Conservation (phyloP, 2,797 vertebrate genomes). For the Tarsius wallacei region DNA sequence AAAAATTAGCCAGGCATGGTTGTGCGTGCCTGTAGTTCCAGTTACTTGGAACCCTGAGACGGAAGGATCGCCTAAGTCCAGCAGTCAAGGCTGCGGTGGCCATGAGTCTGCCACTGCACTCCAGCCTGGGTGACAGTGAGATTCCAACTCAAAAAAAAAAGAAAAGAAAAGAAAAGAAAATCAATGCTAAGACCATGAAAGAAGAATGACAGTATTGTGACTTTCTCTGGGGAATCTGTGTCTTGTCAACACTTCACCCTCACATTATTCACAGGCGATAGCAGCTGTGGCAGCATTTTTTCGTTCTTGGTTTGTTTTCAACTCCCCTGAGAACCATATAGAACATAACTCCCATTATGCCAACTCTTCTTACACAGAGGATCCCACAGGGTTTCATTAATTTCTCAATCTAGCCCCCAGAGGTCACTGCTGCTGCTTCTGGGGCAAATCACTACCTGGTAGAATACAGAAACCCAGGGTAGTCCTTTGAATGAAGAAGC, state of each 20-base stretch:
- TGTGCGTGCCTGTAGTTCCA: too few relatives aligned
- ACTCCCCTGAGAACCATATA: slow-evolving; percentile 43
- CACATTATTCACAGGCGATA: slow-evolving; percentile 40
- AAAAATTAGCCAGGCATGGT: too few relatives aligned
- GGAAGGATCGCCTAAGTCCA: too few relatives aligned
- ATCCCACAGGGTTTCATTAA: slow-evolving; percentile 65
- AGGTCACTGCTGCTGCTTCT: slow-evolving; percentile 41
- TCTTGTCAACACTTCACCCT: slow-evolving; percentile 35
- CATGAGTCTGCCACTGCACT: too few relatives aligned
- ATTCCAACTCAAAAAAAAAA: too few relatives aligned
- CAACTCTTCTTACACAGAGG: slow-evolving; percentile 53
- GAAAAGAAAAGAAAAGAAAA: slow-evolving; percentile 45
- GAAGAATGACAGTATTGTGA: neutral
- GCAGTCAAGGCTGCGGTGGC: too few relatives aligned
- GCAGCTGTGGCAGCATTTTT: slow-evolving; percentile 67
- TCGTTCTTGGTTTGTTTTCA: slow-evolving; percentile 65
- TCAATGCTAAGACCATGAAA: slow-evolving; percentile 22
- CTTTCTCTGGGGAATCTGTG: slow-evolving; percentile 26
- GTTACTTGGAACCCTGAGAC: too few relatives aligned
- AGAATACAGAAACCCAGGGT: neutral
- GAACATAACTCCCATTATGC: slow-evolving; percentile 22
- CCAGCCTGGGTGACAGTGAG: too few relatives aligned
- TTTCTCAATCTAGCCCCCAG: slow-evolving; percentile 65
- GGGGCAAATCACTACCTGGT: neutral
- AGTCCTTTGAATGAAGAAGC: neutral